phyloP scores from a whole-genome alignment of 2,797 vertebrate genomes.

The Myiotriccus ornatus region DNA sequence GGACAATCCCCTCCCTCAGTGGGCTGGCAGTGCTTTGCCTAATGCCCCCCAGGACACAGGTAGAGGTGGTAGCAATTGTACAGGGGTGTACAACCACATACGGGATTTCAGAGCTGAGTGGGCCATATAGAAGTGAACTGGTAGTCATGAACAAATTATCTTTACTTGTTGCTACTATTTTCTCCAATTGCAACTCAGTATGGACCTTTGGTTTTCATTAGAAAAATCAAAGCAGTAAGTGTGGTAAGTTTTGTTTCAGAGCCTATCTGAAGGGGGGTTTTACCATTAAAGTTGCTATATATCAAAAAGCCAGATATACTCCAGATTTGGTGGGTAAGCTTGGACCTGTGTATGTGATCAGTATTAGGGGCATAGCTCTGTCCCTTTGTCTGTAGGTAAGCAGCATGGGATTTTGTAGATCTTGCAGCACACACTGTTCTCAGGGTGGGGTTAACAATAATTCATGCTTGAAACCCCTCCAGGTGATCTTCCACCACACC shows the following conservation, averaged over 20 bases:
- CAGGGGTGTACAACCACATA: not conserved
- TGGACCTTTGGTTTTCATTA: not conserved
- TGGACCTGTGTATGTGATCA: not conserved
- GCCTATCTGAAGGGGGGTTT: not conserved
- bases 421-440: not conserved
- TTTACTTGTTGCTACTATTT: not conserved
- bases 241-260: not conserved
- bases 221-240: not conserved
- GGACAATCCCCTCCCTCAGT: not conserved
- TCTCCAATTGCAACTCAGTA: not conserved
- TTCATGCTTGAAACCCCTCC: not conserved
- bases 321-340: not conserved
- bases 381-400: not conserved
- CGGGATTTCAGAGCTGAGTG: not conserved
- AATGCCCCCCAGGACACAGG: not conserved
- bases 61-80: not conserved
- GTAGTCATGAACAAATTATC: not conserved
- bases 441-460: not conserved
- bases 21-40: not conserved
- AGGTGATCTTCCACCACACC: rapidly evolving
- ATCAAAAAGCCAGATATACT: not conserved
- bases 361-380: not conserved
- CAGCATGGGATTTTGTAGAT: not conserved
- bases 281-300: not conserved
- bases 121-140: not conserved